Conservation (phyloP, 2,113 vertebrate genomes). For the Pollimyrus isidori region DNA sequence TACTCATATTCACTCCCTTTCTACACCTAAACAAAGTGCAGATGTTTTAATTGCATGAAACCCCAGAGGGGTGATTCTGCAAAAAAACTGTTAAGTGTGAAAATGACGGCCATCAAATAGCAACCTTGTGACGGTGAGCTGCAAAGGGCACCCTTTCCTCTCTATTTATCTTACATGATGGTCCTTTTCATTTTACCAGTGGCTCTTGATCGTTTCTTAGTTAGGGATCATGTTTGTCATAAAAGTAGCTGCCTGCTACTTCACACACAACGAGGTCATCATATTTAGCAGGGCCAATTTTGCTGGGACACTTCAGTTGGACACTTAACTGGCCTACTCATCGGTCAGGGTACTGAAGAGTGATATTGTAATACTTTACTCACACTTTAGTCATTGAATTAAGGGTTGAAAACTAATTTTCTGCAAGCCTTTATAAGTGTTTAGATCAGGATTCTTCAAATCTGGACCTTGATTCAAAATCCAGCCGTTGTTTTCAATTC, state of each 20-base stretch:
- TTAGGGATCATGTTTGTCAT: slow-evolving; percentile 84
- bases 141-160: slow-evolving; percentile 79
- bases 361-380: slow-evolving; percentile 29
- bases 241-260: slow-evolving; percentile 52
- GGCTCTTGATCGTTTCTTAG: slow-evolving; percentile 80
- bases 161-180: slow-evolving; percentile 76
- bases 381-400: slow-evolving; percentile 52
- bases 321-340: slow-evolving; percentile 22
- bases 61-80: slow-evolving; percentile 74
- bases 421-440: slow-evolving; percentile 53
- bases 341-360: slow-evolving; percentile 4
- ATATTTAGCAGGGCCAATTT: slow-evolving; percentile 45
- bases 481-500: neutral
- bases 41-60: slow-evolving; percentile 85
- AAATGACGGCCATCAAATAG: slow-evolving; percentile 79
- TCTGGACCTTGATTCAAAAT: no score
- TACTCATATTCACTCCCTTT: slow-evolving; percentile 76
- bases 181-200: slow-evolving; percentile 80
- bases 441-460: slow-evolving; percentile 44
- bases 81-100: slow-evolving; percentile 80
- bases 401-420: slow-evolving; percentile 40
- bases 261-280: slow-evolving; percentile 35
- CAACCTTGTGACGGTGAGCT: slow-evolving; percentile 80
- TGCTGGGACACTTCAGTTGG: slow-evolving; percentile 20
- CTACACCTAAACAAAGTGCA: slow-evolving; percentile 77